These are phyloP conservation scores for Ooceraea biroi DNA, from an alignment of 1,140 invertebrate species.

Conservation along the genomic window DNA sequence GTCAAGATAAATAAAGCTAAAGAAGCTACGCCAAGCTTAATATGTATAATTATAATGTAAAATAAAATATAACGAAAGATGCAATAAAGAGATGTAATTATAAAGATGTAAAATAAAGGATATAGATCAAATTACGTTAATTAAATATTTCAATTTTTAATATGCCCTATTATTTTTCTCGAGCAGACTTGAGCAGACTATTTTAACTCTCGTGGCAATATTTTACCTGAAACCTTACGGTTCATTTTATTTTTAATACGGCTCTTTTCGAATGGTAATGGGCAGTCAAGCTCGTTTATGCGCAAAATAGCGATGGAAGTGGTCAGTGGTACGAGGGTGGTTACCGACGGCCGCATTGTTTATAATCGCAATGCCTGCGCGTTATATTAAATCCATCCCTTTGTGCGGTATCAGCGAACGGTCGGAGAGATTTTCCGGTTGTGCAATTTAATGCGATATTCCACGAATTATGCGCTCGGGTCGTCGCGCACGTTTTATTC, in stretches of 20 bases:
- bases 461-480: conserved; percentile 60
- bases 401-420: conserved; percentile 63
- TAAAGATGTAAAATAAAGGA: neutral
- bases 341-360: conserved; percentile 64
- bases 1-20: neutral
- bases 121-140: neutral
- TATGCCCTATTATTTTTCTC: neutral
- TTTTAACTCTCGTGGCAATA: neutral
- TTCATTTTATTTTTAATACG: conserved; percentile 12
- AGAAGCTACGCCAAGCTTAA: neutral
- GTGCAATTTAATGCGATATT: conserved; percentile 66
- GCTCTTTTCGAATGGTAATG: conserved; percentile 67
- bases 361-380: conserved; percentile 64
- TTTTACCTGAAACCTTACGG: neutral
- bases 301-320: conserved; percentile 49
- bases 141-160: neutral
- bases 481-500: conserved; percentile 17
- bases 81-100: neutral
- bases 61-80: neutral
- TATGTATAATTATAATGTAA: neutral
- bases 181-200: too few relatives aligned
- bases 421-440: conserved; percentile 64
- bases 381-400: conserved; percentile 66
- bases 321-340: neutral
- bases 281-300: conserved; percentile 12